These are phyloP conservation scores for Hydrolagus colliei DNA, from an alignment of 2,797 vertebrate genomes.

Conservation along the genomic window DNA sequence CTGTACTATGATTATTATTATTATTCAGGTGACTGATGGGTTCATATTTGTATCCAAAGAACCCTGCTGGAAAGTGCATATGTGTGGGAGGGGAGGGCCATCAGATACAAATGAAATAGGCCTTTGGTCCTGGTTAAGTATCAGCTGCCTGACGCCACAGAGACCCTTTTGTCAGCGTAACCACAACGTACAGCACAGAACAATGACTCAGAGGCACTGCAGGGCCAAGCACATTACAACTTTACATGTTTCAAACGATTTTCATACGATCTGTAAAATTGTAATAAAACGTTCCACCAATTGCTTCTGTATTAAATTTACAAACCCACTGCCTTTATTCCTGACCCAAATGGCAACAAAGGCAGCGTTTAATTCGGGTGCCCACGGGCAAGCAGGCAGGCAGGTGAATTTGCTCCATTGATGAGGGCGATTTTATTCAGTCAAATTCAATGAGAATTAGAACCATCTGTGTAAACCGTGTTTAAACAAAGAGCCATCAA, in stretches of 20 bases:
- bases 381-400: neutral
- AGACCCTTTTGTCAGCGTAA: no score
- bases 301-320: neutral
- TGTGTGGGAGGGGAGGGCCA: no score
- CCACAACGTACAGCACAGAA: neutral
- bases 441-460: neutral
- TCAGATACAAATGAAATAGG: no score
- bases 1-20: no score
- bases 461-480: neutral
- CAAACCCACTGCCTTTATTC: neutral
- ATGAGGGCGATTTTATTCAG: neutral
- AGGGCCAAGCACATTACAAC: neutral
- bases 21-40: no score
- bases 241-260: neutral
- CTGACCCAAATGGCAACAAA: neutral
- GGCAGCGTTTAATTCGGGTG: neutral
- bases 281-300: neutral
- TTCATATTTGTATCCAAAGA: no score
- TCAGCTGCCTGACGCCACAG: neutral
- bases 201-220: neutral
- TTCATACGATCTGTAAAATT: neutral
- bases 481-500: no score
- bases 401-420: neutral
- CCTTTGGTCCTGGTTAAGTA: neutral
- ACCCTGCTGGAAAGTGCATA: no score